Evolutionary conservation across 2,113 vertebrate species (phyloP), one percentile per base, ranked within the genome.

Genomic region (Chauna torquata): DNA sequence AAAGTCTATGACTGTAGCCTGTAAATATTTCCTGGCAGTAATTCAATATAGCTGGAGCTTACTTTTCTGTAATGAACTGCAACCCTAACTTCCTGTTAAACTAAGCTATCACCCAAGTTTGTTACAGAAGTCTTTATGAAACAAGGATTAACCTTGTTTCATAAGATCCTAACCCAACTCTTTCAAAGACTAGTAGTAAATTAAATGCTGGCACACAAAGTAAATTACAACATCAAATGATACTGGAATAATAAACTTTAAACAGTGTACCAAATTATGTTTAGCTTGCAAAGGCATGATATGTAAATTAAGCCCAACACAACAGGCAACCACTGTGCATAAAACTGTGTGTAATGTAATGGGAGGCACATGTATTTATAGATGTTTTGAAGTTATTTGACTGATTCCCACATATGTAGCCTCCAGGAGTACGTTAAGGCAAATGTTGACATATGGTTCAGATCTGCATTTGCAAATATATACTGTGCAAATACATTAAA

Each of bases 1-100:
- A 97, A 97, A 96, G 94, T 92, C 97, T 96, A 85, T 94, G 94
- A 93, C 68, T 92, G 69, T 66, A 95, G 91, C 95, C 66, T 96
- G 88, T 94, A 98, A 97, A 97, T 97, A 97, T 96, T 97, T 96
- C 83, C 92, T 97, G 95, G 92, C 96, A 97, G 94, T 93, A 97
- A 97, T 86, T 98, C 97, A 97, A 98, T 97, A 98, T 61, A 96
- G 57, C 18, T 90, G 80, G 44, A 97, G 49, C 78, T 95, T 82
- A 80, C 71, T 71, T 65, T 79, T 96, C 88, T 55, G 64, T 97
- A 98, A 97, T 97, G 94, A 98, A 95, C 95, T 97, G 90, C 90
- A 94, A 80, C 27, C 86, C 79, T 82, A 93, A 82, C 91, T 96
- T 81, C 22, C 57, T 69, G 38, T 76, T 96, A 92, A 94, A 90